Conservation (phyloP, 1,140 invertebrate species). For the Ganaspis sp. region DNA sequence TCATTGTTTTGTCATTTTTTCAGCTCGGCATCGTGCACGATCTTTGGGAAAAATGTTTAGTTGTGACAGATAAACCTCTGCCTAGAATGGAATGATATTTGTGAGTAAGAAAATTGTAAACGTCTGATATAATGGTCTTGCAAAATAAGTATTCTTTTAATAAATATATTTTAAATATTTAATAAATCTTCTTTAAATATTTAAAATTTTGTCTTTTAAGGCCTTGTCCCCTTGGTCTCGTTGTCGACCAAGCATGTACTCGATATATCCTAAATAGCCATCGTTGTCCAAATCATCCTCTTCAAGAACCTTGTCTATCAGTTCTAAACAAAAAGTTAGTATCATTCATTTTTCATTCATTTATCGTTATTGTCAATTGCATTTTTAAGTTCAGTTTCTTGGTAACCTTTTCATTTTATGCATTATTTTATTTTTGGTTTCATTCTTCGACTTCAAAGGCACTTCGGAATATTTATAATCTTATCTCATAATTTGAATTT, state of each 20-base stretch:
- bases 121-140: not conserved
- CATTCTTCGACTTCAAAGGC: no score
- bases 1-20: conserved; percentile 52
- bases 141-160: conserved; percentile 9
- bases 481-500: no score
- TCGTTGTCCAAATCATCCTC: conserved; percentile 89
- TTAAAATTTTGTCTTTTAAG: not conserved
- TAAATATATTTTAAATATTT: no score
- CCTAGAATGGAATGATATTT: conserved; percentile 43
- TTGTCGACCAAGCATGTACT: conserved; percentile 81
- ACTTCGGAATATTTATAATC: no score
- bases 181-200: conserved; percentile 27
- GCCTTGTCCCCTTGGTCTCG: conserved; percentile 50
- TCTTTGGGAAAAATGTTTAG: conserved; percentile 84
- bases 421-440: no score
- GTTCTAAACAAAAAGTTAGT: conserved; percentile 79
- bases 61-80: conserved; percentile 80
- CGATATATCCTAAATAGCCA: conserved; percentile 88
- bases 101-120: not conserved
- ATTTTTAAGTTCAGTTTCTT: no score
- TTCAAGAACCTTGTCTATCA: conserved; percentile 87
- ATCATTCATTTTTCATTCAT: no score
- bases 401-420: no score
- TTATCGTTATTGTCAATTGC: no score
- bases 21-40: conserved; percentile 79